phyloP scores from a whole-genome alignment of 2,888 invertebrate genomes.

The Opisthograptis luteolata region DNA sequence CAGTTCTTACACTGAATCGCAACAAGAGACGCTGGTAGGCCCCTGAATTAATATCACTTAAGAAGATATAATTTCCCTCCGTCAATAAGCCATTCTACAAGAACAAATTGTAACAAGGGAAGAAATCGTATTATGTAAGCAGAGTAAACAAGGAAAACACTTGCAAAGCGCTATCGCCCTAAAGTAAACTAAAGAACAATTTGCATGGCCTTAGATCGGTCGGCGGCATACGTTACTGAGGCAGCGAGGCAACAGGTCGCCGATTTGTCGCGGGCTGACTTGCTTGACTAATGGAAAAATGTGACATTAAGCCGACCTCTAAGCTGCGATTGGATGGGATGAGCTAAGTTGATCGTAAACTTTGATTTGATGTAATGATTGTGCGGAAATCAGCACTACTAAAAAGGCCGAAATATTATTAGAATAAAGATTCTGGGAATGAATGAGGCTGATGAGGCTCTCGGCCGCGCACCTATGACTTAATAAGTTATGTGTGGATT shows the following conservation, averaged over 20 bases:
- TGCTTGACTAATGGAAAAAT: conserved; percentile 74
- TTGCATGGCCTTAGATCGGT: conserved; percentile 51
- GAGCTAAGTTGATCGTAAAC: conserved; percentile 41
- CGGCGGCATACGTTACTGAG: conserved; percentile 57
- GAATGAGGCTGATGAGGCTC: too few species aligned
- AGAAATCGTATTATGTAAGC: conserved; percentile 32
- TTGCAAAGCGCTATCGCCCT: conserved; percentile 29
- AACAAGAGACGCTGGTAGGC: too few species aligned
- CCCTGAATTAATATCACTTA: too few species aligned
- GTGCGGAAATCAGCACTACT: neutral
- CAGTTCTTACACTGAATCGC: too few species aligned
- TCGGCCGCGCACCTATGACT: too few species aligned
- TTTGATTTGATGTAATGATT: conserved; percentile 23
- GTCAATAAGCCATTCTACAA: neutral
- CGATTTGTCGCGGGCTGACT: conserved; percentile 66
- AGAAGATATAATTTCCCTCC: too few species aligned
- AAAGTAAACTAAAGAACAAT: conserved; percentile 69
- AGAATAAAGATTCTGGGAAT: too few species aligned
- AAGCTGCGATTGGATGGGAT: conserved; percentile 61
- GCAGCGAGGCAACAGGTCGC: conserved; percentile 74
- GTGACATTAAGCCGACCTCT: conserved; percentile 66
- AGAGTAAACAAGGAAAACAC: conserved; percentile 34
- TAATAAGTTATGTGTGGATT: too few species aligned
- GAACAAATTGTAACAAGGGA: conserved; percentile 19
- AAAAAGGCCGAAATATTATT: too few species aligned